Evolutionary conservation across 2,797 vertebrate genomes (phyloP).

Genomic region (Premnoplex brunnescens): DNA sequence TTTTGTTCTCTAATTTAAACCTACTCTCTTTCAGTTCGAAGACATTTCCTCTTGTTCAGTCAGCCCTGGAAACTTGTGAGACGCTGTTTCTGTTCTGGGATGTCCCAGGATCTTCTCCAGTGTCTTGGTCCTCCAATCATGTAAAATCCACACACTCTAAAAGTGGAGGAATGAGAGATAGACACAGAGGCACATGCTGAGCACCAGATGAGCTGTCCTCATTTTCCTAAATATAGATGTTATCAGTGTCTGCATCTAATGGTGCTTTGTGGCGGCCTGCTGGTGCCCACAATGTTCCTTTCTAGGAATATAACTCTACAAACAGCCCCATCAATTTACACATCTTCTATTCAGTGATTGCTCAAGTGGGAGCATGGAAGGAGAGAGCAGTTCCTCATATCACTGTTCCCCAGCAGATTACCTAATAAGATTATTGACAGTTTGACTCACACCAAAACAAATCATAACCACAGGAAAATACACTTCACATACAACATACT

Average conservation of each 20-base stretch:
- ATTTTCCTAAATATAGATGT: background rate
- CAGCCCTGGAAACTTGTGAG: background rate
- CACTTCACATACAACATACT: background rate
- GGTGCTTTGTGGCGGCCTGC: background rate
- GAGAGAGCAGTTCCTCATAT: background rate
- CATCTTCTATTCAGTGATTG: rapidly evolving
- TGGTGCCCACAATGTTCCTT: background rate
- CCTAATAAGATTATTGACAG: background rate
- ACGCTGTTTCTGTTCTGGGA: background rate
- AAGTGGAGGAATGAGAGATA: background rate
- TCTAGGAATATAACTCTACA: background rate
- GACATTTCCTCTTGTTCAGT: background rate
- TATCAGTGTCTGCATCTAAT: background rate
- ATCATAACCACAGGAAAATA: background rate
- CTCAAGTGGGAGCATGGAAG: background rate
- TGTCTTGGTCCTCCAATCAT: background rate
- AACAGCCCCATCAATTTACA: background rate
- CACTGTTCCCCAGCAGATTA: background rate
- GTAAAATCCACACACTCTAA: background rate
- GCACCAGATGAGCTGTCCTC: background rate
- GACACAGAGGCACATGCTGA: background rate
- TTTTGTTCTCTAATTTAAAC: background rate
- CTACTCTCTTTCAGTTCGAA: background rate
- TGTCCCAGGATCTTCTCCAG: background rate
- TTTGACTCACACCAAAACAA: conserved; percentile 6